A percentile compares a stretch with the other conserved stretches of the same genome.
Evolutionary conservation across 92 coral and sea anemone species (phyloP).

Genomic region (Micromussa lordhowensis): DNA sequence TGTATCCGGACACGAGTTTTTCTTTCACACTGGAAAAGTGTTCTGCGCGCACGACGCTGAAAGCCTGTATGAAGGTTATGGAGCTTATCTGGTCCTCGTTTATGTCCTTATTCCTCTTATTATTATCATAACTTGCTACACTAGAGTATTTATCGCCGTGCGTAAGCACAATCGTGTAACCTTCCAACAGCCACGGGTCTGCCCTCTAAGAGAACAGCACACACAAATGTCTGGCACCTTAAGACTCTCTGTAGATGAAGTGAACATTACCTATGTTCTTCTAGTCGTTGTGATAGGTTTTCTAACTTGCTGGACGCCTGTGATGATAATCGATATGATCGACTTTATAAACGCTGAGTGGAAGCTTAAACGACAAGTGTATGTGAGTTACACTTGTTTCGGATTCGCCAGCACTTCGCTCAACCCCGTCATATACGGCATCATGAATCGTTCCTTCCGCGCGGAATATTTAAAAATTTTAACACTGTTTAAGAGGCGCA

Average conservation of each 20-base stretch:
- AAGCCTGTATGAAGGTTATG: conserved; percentile 64
- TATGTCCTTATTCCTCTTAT: conserved; percentile 69
- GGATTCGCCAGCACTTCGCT: conserved; percentile 71
- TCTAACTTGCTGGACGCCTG: conserved; percentile 72
- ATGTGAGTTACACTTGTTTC: conserved; percentile 69
- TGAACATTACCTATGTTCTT: conserved; percentile 65
- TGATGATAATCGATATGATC: conserved; percentile 62
- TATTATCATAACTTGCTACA: conserved; percentile 60
- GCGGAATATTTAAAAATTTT: conserved; percentile 40
- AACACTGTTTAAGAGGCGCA: not conserved
- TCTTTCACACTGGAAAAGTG: conserved; percentile 78
- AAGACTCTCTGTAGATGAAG: conserved; percentile 68
- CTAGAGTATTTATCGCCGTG: conserved; percentile 65
- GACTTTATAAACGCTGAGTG: conserved; percentile 74
- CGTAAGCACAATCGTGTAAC: conserved; percentile 55
- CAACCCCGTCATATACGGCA: conserved; percentile 75
- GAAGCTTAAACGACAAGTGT: conserved; percentile 65
- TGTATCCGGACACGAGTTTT: conserved; percentile 54
- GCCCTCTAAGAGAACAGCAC: not conserved
- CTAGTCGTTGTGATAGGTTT: conserved; percentile 72
- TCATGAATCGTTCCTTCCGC: conserved; percentile 72
- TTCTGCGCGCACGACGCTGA: conserved; percentile 72
- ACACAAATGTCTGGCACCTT: not conserved
- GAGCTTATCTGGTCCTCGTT: conserved; percentile 64
- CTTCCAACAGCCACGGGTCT: not conserved